Base-by-base conservation (phyloP, 2,113 vertebrate genomes). In the Sinocyclocheilus maitianheensis region DNA sequence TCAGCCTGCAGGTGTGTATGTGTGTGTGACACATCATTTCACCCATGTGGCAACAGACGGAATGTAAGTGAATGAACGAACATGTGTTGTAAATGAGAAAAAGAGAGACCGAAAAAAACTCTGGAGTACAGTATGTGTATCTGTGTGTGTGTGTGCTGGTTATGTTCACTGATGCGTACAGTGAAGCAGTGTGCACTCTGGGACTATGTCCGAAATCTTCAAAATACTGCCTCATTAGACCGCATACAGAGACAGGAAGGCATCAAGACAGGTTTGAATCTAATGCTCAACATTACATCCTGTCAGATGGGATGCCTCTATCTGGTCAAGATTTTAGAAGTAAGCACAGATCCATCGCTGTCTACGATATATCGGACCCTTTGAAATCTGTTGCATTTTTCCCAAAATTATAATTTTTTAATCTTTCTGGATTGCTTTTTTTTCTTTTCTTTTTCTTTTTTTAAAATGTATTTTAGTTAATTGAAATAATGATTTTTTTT, bases 141-240 rank as follows among this genome's bases (percentile, higher is more conserved):
- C 5, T 53, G 13, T 74, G 46, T 72, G 60, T 46, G 48, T 88
- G 80, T 87, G 77, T 85, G 76, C n/a, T 77, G 30, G 81, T 58
- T 74, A 71, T 26, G 37, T 22, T 60, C 72, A 87, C 51, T 71
- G 24, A 75, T n/a, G 76, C 46, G 12, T 62, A 22, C 72, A 78
- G 40, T 80, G 76, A 37, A 51, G 51, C 37, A 46, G 34, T 30
- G 16, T 67, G 26, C 24, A 26, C 65, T 79, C 51, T 14, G 67
- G 46, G 58, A 34, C 22, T 72, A 63, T 20, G 51, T 63, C 55
- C 58, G 20, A 63, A 80, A 80, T 22, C 53, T 62, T 60, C 72
- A 48, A 75, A 74, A 75, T 75, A 48, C 22, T 46, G 71, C 71
- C 37, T 46, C 24, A 46, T 48, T 22, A 46, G 43, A 24, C 18